phyloP scores from a whole-genome alignment of 2,888 invertebrate species.

The Chaitophorus viminalis region DNA sequence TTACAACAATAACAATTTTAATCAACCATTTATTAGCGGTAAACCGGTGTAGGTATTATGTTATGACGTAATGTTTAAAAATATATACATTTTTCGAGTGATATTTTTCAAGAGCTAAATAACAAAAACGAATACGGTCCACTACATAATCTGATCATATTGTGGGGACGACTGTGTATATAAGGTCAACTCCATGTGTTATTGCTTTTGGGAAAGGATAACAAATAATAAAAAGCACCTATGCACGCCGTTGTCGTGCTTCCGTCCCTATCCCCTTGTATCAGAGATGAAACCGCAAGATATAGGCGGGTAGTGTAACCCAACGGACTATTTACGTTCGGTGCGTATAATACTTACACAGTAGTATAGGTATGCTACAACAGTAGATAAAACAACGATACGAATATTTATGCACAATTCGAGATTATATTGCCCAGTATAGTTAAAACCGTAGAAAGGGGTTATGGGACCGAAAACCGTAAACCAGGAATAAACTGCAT shows the following conservation, averaged over 20 bases:
- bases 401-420: slow-evolving; percentile 28
- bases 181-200: slow-evolving; percentile 14
- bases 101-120: neutral
- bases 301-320: neutral
- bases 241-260: neutral
- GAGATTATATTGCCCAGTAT: neutral
- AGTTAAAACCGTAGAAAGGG: neutral
- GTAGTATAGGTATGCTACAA: neutral
- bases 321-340: slow-evolving; percentile 20
- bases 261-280: neutral
- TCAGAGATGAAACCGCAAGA: neutral
- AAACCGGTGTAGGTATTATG: no score
- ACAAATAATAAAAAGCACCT: slow-evolving; percentile 42
- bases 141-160: slow-evolving; percentile 1
- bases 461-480: neutral
- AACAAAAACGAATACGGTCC: neutral
- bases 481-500: neutral
- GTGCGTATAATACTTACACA: neutral
- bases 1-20: no score
- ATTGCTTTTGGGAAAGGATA: slow-evolving; percentile 39
- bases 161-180: neutral
- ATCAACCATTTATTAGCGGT: no score
- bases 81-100: neutral
- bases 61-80: neutral
- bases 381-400: slow-evolving; percentile 45